phyloP scores from a whole-genome alignment of 2,888 invertebrate genomes.

The Epirrhoe tristata region DNA sequence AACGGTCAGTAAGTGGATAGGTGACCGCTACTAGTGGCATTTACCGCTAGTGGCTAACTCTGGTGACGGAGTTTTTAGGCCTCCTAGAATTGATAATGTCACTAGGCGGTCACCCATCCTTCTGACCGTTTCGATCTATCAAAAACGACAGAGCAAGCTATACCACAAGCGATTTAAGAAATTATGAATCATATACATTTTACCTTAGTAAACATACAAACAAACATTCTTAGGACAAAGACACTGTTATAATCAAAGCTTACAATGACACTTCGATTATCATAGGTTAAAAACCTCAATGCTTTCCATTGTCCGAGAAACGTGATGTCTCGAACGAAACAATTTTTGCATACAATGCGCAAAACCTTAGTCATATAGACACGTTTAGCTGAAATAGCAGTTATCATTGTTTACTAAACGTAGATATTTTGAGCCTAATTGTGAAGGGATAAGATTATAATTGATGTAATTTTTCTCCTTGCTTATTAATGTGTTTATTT shows the following conservation, averaged over 20 bases:
- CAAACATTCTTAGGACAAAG: too few species aligned
- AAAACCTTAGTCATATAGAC: conserved; percentile 4
- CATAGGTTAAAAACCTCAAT: conserved; percentile 6
- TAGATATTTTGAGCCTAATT: conserved; percentile 15
- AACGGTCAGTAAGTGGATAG: too few species aligned
- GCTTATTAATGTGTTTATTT: background rate
- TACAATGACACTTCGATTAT: conserved; percentile 2
- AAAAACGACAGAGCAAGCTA: too few species aligned
- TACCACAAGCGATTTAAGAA: too few species aligned
- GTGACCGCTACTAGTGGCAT: too few species aligned
- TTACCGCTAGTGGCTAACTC: too few species aligned
- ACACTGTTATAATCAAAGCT: background rate
- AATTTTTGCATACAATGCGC: conserved; percentile 9
- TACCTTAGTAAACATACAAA: too few species aligned
- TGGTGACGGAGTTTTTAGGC: too few species aligned
- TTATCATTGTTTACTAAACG: conserved; percentile 17
- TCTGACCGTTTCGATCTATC: too few species aligned
- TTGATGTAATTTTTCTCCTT: background rate
- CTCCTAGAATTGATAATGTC: too few species aligned
- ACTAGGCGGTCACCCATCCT: too few species aligned
- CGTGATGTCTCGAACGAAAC: background rate
- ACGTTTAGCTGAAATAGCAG: conserved; percentile 21
- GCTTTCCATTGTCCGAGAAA: conserved; percentile 4
- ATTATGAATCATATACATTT: too few species aligned
- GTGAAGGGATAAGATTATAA: background rate